phyloP scores from a whole-genome alignment of 2,113 vertebrate genomes.

The Andinoacara biseriatus region DNA sequence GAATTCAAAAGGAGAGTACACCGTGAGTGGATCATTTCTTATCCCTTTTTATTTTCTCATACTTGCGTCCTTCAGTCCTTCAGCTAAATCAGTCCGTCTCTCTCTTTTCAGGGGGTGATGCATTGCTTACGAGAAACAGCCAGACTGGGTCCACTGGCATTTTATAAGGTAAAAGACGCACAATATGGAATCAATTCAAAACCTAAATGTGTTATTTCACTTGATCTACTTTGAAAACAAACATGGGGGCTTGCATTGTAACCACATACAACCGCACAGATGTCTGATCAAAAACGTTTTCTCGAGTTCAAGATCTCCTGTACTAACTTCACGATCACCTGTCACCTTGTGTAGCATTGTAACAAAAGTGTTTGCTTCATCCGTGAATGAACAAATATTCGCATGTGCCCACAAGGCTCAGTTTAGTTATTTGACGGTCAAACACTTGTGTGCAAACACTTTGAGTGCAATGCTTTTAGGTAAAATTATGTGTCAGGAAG shows the following conservation, averaged over 20 bases:
- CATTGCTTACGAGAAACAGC: conserved; percentile 92
- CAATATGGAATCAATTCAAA: not conserved
- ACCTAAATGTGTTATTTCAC: not conserved
- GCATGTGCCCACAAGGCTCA: not conserved
- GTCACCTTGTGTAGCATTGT: not conserved
- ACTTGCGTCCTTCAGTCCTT: not conserved
- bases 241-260: not conserved
- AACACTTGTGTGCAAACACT: not conserved
- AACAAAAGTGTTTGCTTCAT: not conserved
- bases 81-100: not conserved
- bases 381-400: not conserved
- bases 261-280: not conserved
- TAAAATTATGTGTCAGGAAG: not conserved
- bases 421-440: not conserved
- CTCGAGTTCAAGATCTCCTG: not conserved
- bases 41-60: not conserved
- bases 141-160: conserved; percentile 89
- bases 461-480: not conserved
- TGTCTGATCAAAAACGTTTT: not conserved
- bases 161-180: conserved; percentile 89
- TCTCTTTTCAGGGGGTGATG: conserved; percentile 82
- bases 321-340: not conserved
- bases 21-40: conserved; percentile 73
- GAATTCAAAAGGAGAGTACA: conserved; percentile 95
- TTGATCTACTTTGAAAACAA: not conserved